A percentile compares a stretch with the other conserved stretches of the same genome.
Conservation (phyloP, 1,140 invertebrate genomes). For the Dolichoris vasculosae region DNA sequence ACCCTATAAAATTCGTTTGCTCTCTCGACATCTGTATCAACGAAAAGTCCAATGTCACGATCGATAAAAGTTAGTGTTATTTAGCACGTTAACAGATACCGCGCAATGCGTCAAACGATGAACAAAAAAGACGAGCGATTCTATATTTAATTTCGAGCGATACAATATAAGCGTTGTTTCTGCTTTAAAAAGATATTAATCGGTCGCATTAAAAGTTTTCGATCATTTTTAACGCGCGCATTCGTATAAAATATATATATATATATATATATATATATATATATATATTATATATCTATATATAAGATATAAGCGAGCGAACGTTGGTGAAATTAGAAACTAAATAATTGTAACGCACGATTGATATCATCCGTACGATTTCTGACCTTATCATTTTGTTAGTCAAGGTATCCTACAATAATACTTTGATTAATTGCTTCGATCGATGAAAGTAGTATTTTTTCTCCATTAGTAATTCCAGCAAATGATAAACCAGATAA, state of each 20-base stretch:
- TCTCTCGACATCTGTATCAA: conserved; percentile 6
- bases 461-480: background rate
- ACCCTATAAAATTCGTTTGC: background rate
- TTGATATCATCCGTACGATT: background rate
- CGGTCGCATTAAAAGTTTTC: too few species aligned
- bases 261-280: too few species aligned
- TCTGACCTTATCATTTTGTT: background rate
- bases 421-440: conserved; percentile 11
- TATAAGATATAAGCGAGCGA: background rate
- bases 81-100: background rate
- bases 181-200: too few species aligned
- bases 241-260: too few species aligned
- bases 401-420: background rate
- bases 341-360: background rate
- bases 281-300: too few species aligned
- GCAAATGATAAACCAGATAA: too few species aligned
- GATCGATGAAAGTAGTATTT: background rate
- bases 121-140: background rate
- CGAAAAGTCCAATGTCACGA: background rate
- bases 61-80: conserved; percentile 16
- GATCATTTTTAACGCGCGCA: too few species aligned
- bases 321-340: background rate
- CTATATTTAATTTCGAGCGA: too few species aligned
- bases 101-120: background rate
- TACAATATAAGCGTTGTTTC: too few species aligned